Base-by-base conservation (phyloP, 1,140 invertebrate genomes). In the Camponotus floridanus region DNA sequence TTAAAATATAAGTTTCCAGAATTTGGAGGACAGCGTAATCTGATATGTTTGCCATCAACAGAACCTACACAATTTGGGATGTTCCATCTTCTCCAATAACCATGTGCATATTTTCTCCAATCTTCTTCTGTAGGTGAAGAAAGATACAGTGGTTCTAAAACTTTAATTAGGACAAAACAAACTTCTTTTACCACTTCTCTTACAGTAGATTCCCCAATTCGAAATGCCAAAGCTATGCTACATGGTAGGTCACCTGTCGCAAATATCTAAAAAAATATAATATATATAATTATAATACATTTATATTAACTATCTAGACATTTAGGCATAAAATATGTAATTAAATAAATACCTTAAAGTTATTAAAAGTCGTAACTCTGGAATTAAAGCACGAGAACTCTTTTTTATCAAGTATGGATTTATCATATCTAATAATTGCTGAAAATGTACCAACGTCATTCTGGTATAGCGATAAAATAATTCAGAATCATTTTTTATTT, bases 1-100 rank as follows among this genome's bases (percentile, higher is more conserved):
- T 64, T 64, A 33, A 33, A 64, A 36, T 42, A 64, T 64, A 64
- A 64, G 18, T 11, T 64, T 64, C 33, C 61, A 13, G 26, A 33
- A 18, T 64, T 33, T 15, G 61, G 61, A 73, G 70, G 48, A 73
- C 68, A 71, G 7, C 31, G 3, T n/a, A 71, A n/a, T 73, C 15
- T 57, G 5, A 73, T 21, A n/a, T 73, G 51, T 55, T 73, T 70
- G 0, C 15, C 18, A 55, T 73, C 70, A 36, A 73, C 31, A 36
- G 31, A 55, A 33, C 48, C 31, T 18, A 73, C 45, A 71, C 45
- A 57, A 73, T 73, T 73, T n/a, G 70, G 26, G 36, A 73, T 31
- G 26, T 73, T 73, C 70, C 51, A 73, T 55, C 5, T 55, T n/a
- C 3, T 36, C 45, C 48, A 73, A 73, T 57, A 57, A 36, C 15